Percentiles rank a stretch among this genome's conserved stretches.
Conservation (phyloP, 2,113 vertebrate species). For the Pan paniscus region DNA sequence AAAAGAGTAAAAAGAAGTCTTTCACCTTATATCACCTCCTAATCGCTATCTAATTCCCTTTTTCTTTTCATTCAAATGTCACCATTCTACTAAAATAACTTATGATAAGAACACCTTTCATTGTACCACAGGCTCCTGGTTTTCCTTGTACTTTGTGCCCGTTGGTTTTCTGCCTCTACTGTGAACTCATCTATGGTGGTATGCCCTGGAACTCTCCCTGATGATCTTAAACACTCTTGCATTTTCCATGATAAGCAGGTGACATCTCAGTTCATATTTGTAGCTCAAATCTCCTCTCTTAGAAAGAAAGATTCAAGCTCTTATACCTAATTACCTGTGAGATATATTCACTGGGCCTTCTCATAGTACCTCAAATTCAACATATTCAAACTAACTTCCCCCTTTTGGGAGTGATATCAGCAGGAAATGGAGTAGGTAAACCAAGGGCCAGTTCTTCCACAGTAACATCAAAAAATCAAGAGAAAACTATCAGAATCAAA, state of each 20-base stretch:
- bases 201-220: background rate
- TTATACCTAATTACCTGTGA: background rate
- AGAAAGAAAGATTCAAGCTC: background rate
- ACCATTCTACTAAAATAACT: background rate
- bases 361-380: background rate
- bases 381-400: background rate
- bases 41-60: background rate
- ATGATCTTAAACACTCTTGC: background rate
- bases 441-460: background rate
- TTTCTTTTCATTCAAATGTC: conserved; percentile 31
- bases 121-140: background rate
- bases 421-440: background rate
- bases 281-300: background rate
- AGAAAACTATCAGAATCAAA: background rate
- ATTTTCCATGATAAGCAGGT: background rate
- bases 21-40: background rate
- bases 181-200: background rate
- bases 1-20: background rate
- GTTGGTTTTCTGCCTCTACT: background rate
- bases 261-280: background rate
- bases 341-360: background rate
- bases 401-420: background rate
- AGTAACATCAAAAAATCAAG: background rate
- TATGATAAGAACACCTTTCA: background rate
- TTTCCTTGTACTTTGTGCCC: background rate